phyloP scores from a whole-genome alignment of 2,797 vertebrate species.

The Sebastes hopkinsi region DNA sequence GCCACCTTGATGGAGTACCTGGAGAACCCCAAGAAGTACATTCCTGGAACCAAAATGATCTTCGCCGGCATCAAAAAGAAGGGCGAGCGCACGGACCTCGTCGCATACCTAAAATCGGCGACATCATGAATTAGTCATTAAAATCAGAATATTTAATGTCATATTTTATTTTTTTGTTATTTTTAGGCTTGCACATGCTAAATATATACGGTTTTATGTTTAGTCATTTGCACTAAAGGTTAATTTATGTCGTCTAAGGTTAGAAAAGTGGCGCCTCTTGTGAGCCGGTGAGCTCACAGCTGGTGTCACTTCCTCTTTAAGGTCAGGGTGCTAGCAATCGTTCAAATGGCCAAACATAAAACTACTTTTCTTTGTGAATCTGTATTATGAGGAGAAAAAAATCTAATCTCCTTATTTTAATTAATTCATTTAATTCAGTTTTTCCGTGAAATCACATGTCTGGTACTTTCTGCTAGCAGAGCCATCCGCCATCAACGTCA shows the following conservation, averaged over 20 bases:
- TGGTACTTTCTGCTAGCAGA: slow-evolving; percentile 2
- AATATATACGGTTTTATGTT: slow-evolving; percentile 49
- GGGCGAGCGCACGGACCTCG: slow-evolving; percentile 85
- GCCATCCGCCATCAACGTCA: background rate
- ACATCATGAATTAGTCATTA: slow-evolving; percentile 78
- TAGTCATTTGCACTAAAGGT: slow-evolving; percentile 41
- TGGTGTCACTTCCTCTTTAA: background rate
- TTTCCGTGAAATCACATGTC: slow-evolving; percentile 13
- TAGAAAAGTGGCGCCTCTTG: background rate
- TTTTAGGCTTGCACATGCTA: slow-evolving; percentile 28
- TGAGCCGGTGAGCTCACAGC: background rate
- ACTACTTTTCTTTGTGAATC: slow-evolving; percentile 17
- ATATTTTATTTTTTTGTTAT: slow-evolving; percentile 28
- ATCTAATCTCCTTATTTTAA: background rate
- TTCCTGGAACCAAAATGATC: slow-evolving; percentile 90
- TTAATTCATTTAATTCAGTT: slow-evolving; percentile 6
- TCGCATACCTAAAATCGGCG: slow-evolving; percentile 87
- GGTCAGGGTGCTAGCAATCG: background rate
- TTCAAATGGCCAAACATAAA: slow-evolving; percentile 61
- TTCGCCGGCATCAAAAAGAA: slow-evolving; percentile 93
- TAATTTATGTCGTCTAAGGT: background rate
- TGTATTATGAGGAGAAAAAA: background rate
- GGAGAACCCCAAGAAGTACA: slow-evolving; percentile 94
- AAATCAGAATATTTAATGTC: slow-evolving; percentile 57
- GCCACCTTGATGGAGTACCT: slow-evolving; percentile 88